Evolutionary conservation across 2,888 invertebrate species (phyloP), one percentile per base, ranked within the genome.

Genomic region (Ennomos quercinarius): DNA sequence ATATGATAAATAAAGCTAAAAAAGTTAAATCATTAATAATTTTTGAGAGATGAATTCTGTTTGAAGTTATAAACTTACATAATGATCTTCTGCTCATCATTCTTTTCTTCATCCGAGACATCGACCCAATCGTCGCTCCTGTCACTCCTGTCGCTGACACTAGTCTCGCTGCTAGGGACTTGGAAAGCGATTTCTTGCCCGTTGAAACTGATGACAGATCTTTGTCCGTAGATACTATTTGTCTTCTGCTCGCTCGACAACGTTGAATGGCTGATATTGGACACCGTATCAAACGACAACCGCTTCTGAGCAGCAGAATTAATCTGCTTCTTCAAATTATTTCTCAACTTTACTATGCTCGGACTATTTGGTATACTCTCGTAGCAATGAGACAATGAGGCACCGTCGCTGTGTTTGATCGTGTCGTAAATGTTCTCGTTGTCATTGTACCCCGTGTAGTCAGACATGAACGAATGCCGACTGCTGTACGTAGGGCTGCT

Each of bases 111-210:
- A 74, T 94, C 94, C 6, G 94, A 94, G 10, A 95, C 87, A 72
- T 95, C 95, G 41, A 95, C 93, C 95, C 95, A 95, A 71, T 95
- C 95, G 64, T 95, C 95, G 64, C 94, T 95, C 12, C 94, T 86
- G 69, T 94, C 94, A 67, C 94, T 94, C 8, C 93, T 84, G 68
- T 94, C 94, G 69, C 94, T 94, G 48, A 90, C 91, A 71, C 94
- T 94, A 34, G 93, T 87, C 72, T 94, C 94, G 68, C 94, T 94
- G 65, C 93, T 92, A 9, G 93, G 93, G 35, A 93, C 93, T 70
- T 90, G 93, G 67, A 91, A 91, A 9, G 90, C 88, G 44, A 92
- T 87, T 76, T 93, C 93, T 57, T 93, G 92, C 0, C 91, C 91
- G 51, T 89, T 91, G 74, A 86, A 93, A 70, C 90, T 92, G 48